A percentile compares a stretch with the other conserved stretches of the same genome.
phyloP scores from a whole-genome alignment of 2,797 vertebrate species.

The Dromococcyx pavoninus region DNA sequence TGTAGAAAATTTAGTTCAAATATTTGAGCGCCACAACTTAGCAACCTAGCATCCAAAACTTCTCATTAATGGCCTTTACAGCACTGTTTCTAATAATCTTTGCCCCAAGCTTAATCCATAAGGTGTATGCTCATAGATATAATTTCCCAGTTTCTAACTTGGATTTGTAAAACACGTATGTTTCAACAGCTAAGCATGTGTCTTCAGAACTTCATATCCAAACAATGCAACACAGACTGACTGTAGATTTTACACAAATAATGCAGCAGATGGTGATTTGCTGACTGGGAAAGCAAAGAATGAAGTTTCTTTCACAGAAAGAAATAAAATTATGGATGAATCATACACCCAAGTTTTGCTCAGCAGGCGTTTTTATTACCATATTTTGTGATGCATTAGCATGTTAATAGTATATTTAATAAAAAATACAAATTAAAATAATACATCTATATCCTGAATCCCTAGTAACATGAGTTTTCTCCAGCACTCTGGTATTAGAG shows the following conservation, averaged over 20 bases:
- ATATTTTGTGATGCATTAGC: background rate
- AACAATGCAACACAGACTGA: background rate
- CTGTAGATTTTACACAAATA: background rate
- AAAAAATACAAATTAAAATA: background rate
- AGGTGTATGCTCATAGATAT: background rate
- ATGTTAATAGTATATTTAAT: background rate
- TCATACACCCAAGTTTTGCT: background rate
- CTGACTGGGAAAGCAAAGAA: background rate
- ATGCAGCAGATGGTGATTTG: background rate
- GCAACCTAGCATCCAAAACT: background rate
- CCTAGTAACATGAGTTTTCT: background rate
- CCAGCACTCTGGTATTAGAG: background rate
- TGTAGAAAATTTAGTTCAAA: background rate
- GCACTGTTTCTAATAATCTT: background rate
- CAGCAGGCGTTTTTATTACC: background rate
- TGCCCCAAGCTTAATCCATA: background rate
- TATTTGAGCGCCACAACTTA: background rate
- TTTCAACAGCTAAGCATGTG: background rate
- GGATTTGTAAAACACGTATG: background rate
- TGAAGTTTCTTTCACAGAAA: background rate
- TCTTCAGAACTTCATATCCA: background rate
- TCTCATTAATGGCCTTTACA: background rate
- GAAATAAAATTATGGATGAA: background rate
- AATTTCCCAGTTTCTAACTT: background rate
- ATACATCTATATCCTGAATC: background rate